Evolutionary conservation across 2,888 invertebrate species (phyloP).

Genomic region (Drosophila merina): DNA sequence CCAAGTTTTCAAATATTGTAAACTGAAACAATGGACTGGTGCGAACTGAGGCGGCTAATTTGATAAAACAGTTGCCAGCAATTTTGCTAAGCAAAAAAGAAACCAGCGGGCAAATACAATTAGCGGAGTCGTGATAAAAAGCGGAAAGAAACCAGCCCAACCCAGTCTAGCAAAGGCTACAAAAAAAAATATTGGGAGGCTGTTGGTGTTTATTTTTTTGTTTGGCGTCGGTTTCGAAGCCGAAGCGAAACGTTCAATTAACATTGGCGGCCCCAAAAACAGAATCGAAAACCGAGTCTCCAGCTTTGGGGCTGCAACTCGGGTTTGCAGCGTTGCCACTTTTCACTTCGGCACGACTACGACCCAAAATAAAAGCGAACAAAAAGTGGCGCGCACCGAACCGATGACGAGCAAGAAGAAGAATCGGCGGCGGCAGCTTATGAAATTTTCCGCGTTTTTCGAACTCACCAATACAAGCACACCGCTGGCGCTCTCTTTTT

Average conservation of each 20-base stretch:
- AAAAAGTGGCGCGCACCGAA: constrained; percentile 39
- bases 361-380: constrained; percentile 41
- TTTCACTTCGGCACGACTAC: constrained; percentile 52
- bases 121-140: constrained; percentile 60
- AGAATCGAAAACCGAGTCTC: constrained; percentile 45
- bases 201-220: constrained; percentile 40
- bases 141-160: constrained; percentile 20
- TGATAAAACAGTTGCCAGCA: constrained; percentile 21
- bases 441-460: constrained; percentile 75
- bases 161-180: not conserved
- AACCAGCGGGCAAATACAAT: constrained; percentile 53
- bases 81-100: constrained; percentile 42
- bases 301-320: constrained; percentile 39
- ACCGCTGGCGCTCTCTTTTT: constrained; percentile 17
- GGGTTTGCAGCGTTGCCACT: constrained; percentile 57
- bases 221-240: constrained; percentile 31
- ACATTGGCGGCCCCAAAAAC: constrained; percentile 55
- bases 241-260: constrained; percentile 60
- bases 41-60: constrained; percentile 39
- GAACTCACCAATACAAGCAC: constrained; percentile 44
- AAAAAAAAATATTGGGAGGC: constrained; percentile 49
- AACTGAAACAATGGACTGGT: constrained; percentile 51
- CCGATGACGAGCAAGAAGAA: constrained; percentile 33
- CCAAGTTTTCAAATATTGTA: constrained; percentile 52
- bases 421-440: constrained; percentile 42